Conservation (phyloP, 1,140 invertebrate species). For the Drosophila pallidifrons region DNA sequence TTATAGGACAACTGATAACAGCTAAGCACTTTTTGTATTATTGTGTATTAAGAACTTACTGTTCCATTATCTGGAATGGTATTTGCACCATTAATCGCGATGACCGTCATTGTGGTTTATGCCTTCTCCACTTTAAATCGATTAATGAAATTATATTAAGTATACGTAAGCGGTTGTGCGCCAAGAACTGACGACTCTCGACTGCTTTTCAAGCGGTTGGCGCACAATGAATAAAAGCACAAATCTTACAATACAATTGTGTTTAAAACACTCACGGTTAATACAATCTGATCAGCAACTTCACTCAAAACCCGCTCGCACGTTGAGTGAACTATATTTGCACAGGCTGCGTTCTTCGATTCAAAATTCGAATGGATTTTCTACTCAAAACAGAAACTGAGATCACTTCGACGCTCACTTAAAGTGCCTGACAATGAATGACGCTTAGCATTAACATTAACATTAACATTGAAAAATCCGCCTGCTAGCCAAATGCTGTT, state of each 20-base stretch:
- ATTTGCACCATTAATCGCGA: constrained; percentile 56
- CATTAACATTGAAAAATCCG: constrained; percentile 47
- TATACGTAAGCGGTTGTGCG: constrained; percentile 54
- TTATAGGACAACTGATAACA: constrained; percentile 25
- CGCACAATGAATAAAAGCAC: constrained; percentile 59
- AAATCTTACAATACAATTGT: constrained; percentile 62
- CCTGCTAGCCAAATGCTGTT: constrained; percentile 27
- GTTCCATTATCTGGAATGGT: constrained; percentile 45
- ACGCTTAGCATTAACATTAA: constrained; percentile 71
- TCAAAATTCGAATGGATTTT: constrained; percentile 21
- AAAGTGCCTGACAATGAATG: constrained; percentile 58
- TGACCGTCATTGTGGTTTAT: constrained; percentile 47
- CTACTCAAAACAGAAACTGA: constrained; percentile 14
- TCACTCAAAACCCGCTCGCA: constrained; percentile 61
- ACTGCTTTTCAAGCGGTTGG: constrained; percentile 65
- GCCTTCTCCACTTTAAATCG: constrained; percentile 10
- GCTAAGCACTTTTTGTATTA: constrained; percentile 16
- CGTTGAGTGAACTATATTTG: constrained; percentile 38
- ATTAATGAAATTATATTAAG: constrained; percentile 47
- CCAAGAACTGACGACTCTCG: constrained; percentile 16
- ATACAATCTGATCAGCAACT: constrained; percentile 46
- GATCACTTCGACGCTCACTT: constrained; percentile 30
- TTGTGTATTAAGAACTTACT: constrained; percentile 51
- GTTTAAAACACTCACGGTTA: constrained; percentile 58
- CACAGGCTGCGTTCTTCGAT: constrained; percentile 12